phyloP scores from a whole-genome alignment of 2,888 invertebrate genomes.

The Synanthedon andrenaeformis region DNA sequence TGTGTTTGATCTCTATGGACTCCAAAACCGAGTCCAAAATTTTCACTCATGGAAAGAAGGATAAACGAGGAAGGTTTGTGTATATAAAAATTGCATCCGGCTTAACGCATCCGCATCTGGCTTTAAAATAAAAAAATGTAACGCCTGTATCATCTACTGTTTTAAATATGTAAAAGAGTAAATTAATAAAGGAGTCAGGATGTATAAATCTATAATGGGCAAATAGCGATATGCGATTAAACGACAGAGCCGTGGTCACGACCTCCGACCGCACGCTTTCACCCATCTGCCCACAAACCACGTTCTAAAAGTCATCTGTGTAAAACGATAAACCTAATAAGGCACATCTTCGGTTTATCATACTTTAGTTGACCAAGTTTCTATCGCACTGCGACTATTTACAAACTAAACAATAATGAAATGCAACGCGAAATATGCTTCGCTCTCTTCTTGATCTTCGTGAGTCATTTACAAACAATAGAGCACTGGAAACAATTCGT shows the following conservation, averaged over 20 bases:
- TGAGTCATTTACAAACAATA: conserved; percentile 55
- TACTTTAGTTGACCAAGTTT: not conserved
- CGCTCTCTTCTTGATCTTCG: conserved; percentile 4
- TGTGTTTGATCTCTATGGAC: too few species aligned
- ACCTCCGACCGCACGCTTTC: conserved; percentile 46
- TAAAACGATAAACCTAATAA: conserved; percentile 1
- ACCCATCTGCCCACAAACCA: conserved; percentile 17
- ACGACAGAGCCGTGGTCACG: conserved; percentile 12
- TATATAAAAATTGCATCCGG: too few species aligned
- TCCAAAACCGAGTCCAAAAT: too few species aligned
- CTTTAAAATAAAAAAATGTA: too few species aligned
- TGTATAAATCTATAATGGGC: not conserved
- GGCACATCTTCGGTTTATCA: not conserved
- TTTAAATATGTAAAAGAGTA: too few species aligned
- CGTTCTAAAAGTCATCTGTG: conserved; percentile 1
- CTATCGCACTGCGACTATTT: not conserved
- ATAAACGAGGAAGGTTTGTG: too few species aligned
- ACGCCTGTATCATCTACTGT: too few species aligned
- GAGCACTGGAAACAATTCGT: conserved; percentile 35
- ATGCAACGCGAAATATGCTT: not conserved
- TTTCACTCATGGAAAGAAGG: too few species aligned
- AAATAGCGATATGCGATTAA: not conserved
- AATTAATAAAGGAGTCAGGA: too few species aligned
- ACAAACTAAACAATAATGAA: not conserved
- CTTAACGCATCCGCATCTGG: too few species aligned